A percentile compares a stretch with the other conserved stretches of the same genome.
These are phyloP conservation scores for Hyles vespertilio DNA, from an alignment of 1,140 invertebrate genomes.

Conservation along the genomic window DNA sequence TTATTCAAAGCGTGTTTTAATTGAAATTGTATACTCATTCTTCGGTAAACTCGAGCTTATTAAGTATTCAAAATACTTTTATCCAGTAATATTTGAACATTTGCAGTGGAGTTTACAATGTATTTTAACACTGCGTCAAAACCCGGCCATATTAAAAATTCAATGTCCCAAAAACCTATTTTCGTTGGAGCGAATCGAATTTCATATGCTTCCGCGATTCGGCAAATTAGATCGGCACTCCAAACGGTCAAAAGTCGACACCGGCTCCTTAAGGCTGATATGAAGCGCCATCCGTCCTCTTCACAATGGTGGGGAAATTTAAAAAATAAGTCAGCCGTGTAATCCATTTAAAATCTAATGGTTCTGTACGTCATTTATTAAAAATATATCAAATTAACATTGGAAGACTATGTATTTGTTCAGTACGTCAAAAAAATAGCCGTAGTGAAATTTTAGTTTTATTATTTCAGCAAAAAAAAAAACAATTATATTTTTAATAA, in stretches of 20 bases:
- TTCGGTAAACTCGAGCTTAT: too few species aligned
- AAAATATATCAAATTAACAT: background rate
- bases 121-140: too few species aligned
- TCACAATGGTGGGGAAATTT: slow-evolving; percentile 57
- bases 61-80: too few species aligned
- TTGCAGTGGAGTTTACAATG: too few species aligned
- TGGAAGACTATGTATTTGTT: too few species aligned
- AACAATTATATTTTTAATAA: too few species aligned
- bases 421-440: too few species aligned
- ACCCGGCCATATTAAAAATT: slow-evolving; percentile 5
- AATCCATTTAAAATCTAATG: slow-evolving; percentile 13
- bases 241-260: slow-evolving; percentile 70
- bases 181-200: slow-evolving; percentile 51
- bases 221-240: slow-evolving; percentile 69
- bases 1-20: too few species aligned
- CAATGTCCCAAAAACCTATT: slow-evolving; percentile 21
- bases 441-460: too few species aligned
- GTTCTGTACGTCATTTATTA: slow-evolving; percentile 26
- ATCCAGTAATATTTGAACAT: too few species aligned
- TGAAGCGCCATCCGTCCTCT: slow-evolving; percentile 50
- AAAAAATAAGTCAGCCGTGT: slow-evolving; percentile 37
- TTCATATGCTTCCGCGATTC: slow-evolving; percentile 67
- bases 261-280: slow-evolving; percentile 53
- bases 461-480: too few species aligned
- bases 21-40: too few species aligned